Percentiles rank a stretch among this genome's conserved stretches.
Conservation (phyloP, 1,140 invertebrate genomes). For the Trialeurodes vaporariorum region DNA sequence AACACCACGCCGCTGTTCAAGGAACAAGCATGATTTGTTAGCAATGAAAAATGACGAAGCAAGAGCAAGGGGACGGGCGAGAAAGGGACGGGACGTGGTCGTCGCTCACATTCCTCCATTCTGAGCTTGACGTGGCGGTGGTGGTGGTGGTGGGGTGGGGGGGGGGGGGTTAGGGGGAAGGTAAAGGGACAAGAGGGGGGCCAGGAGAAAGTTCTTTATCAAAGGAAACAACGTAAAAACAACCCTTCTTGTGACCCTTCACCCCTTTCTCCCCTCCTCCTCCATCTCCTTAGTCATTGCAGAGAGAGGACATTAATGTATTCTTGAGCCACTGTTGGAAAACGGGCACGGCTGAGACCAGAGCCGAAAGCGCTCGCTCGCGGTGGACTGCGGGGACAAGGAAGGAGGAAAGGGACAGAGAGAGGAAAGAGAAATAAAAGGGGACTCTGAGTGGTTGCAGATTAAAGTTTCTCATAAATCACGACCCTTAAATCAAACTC, state of each 20-base stretch:
- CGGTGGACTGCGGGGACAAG: too few species aligned
- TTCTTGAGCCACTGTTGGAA: background rate
- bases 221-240: background rate
- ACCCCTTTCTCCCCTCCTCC: too few species aligned
- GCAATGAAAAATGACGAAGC: background rate
- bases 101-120: too few species aligned
- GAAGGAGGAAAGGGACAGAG: background rate
- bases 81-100: background rate
- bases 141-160: too few species aligned
- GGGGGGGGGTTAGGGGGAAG: too few species aligned
- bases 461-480: constrained; percentile 1
- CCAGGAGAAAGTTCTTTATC: background rate
- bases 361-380: background rate
- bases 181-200: too few species aligned
- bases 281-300: too few species aligned
- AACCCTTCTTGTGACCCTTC: background rate
- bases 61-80: background rate
- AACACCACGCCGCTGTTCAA: too few species aligned
- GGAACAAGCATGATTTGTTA: background rate
- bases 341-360: background rate
- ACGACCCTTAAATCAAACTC: background rate
- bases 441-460: background rate
- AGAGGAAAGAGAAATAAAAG: background rate
- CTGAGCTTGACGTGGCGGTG: too few species aligned
- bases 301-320: background rate